Conservation (phyloP, 2,888 invertebrate species). For the Cheilosia vulpina region DNA sequence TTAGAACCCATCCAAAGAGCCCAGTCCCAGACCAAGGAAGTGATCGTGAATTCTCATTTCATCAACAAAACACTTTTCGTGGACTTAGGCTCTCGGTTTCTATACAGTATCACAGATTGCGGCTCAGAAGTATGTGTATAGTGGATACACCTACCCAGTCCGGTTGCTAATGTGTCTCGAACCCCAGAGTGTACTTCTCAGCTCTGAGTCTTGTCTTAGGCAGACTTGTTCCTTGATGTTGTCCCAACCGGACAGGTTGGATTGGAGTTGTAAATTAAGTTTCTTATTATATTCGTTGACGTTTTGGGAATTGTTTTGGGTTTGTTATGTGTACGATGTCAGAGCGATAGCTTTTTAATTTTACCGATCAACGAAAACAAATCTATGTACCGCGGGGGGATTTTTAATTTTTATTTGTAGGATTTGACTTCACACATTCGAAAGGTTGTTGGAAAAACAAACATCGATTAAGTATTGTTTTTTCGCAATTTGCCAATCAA, state of each 20-base stretch:
- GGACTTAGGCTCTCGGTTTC: slow-evolving; percentile 36
- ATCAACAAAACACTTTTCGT: slow-evolving; percentile 43
- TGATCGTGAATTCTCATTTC: slow-evolving; percentile 67
- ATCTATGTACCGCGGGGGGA: background rate
- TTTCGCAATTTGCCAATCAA: slow-evolving; percentile 33
- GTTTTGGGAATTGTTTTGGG: slow-evolving; percentile 46
- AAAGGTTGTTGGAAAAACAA: slow-evolving; percentile 2
- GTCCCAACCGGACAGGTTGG: slow-evolving; percentile 62
- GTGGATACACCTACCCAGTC: slow-evolving; percentile 41
- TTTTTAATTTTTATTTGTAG: slow-evolving; percentile 12
- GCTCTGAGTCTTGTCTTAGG: slow-evolving; percentile 1
- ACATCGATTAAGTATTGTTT: slow-evolving; percentile 43
- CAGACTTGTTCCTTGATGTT: slow-evolving; percentile 63
- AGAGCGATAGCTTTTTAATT: slow-evolving; percentile 6
- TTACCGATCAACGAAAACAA: slow-evolving; percentile 32
- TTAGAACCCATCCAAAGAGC: slow-evolving; percentile 26
- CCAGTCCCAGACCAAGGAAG: slow-evolving; percentile 56
- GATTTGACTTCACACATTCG: background rate
- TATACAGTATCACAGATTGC: slow-evolving; percentile 7
- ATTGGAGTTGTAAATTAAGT: slow-evolving; percentile 60
- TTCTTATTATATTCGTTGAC: slow-evolving; percentile 52
- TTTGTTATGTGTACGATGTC: slow-evolving; percentile 8
- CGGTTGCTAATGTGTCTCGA: slow-evolving; percentile 27
- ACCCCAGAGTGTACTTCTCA: background rate
- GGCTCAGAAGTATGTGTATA: slow-evolving; percentile 1